Base-by-base conservation (phyloP, 2,113 vertebrate species). In the Zosterops japonicus region DNA sequence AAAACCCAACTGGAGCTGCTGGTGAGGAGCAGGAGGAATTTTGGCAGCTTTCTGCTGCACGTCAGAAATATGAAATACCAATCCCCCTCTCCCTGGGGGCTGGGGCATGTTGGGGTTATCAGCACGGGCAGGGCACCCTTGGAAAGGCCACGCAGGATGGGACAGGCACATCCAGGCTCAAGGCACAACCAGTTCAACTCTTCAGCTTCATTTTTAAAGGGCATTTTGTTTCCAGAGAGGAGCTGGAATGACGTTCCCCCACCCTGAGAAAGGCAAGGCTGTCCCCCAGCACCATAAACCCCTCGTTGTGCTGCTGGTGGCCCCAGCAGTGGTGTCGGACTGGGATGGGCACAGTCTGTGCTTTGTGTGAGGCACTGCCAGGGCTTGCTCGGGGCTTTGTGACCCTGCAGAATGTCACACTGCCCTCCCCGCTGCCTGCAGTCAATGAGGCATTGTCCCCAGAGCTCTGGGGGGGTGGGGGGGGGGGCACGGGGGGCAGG, bases 41-140 rank as follows among this genome's bases (percentile, higher is more conserved):
- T 76, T 2, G 3, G 59, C 0, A 49, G 84, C 52, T 82, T n/a
- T 46, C 33, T 15, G 60, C 57, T 12, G 61, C 55, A 2, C 2
- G 55, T 41, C 21, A 50, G 96, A 95, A 96, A 95, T n/a, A 96
- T 69, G 92, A 97, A 96, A 96, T 96, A 96, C 70, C 82, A 95
- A 90, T 94, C 97, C 94, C 96, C 85, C 57, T 56, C 55, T 85
- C 33, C 41, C 25, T 12, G 5, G 78, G 72, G 70, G 35, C 55
- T 0, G 87, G 82, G 89, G 85, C 96, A 91, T 22, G 53, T 86
- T 1, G 10, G 60, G 92, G 92, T 94, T 96, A 95, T 96, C 88
- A 7, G 75, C 90, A 22, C 1, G 2, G 71, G 77, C 90, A 86
- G 64, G 55, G 47, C 60, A 36, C 3, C 88, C 29, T 8, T 2